phyloP scores from a whole-genome alignment of 2,888 invertebrate species.

The Thymelicus acteon region DNA sequence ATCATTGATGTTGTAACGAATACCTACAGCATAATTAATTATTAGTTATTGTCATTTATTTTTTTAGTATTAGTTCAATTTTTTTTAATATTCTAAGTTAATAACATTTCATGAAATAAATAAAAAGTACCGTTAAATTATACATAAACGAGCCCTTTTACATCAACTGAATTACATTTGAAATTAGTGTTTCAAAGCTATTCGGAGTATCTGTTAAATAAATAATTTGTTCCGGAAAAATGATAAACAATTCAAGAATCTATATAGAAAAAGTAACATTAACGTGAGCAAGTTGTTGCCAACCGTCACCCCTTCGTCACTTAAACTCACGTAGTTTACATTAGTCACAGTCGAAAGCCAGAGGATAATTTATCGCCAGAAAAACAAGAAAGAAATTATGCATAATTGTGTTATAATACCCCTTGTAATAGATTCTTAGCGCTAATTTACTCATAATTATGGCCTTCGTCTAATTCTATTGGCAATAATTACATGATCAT shows the following conservation, averaged over 20 bases:
- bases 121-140: too few relatives aligned
- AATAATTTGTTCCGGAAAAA: conserved; percentile 12
- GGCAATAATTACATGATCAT: conserved; percentile 53
- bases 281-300: conserved; percentile 15
- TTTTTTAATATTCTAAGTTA: too few relatives aligned
- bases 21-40: too few relatives aligned
- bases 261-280: conserved; percentile 20
- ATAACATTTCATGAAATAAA: too few relatives aligned
- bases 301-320: conserved; percentile 35
- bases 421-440: conserved; percentile 57
- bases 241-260: conserved; percentile 5
- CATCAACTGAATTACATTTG: too few relatives aligned
- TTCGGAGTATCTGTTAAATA: conserved; percentile 9
- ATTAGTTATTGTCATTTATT: too few relatives aligned
- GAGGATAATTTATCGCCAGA: conserved; percentile 56
- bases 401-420: conserved; percentile 67
- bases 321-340: conserved; percentile 17
- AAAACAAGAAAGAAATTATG: conserved; percentile 58
- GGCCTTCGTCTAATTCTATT: conserved; percentile 53
- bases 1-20: too few relatives aligned
- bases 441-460: conserved; percentile 64
- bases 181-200: too few relatives aligned
- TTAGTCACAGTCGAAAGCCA: conserved; percentile 31
- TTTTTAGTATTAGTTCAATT: too few relatives aligned
- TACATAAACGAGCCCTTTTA: too few relatives aligned